Evolutionary conservation across 2,113 vertebrate species (phyloP).

Genomic region (Daphoenositta chrysoptera): DNA sequence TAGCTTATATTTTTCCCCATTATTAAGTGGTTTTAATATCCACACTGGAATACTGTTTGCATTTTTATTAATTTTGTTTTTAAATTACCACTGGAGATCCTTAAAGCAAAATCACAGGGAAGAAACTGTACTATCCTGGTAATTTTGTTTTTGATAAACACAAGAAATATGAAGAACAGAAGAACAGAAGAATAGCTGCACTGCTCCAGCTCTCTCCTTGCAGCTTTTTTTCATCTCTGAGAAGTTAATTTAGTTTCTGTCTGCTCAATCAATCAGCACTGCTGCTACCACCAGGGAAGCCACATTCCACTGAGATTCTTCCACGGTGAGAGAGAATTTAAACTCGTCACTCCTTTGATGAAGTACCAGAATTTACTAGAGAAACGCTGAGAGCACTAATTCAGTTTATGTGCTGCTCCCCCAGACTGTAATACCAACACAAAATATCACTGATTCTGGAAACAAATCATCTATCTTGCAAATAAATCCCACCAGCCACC

Average conservation of each 20-base stretch:
- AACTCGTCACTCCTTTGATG: neutral
- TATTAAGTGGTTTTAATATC: neutral
- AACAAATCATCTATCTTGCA: neutral
- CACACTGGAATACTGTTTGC: neutral
- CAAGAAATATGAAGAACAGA: neutral
- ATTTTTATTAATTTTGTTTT: neutral
- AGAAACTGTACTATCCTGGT: neutral
- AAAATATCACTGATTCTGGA: neutral
- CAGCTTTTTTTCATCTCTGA: neutral
- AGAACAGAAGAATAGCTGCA: neutral
- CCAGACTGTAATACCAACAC: neutral
- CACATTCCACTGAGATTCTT: neutral
- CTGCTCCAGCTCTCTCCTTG: neutral
- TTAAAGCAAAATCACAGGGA: neutral
- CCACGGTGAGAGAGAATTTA: neutral
- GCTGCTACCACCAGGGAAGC: neutral
- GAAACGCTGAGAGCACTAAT: neutral
- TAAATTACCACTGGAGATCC: neutral
- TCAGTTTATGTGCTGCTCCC: neutral
- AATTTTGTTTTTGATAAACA: neutral
- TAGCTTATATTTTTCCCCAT: neutral
- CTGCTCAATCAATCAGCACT: slow-evolving; percentile 2
- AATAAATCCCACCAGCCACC: neutral
- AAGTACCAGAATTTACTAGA: neutral
- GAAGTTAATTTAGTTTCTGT: slow-evolving; percentile 16